Evolutionary conservation across 2,888 invertebrate species (phyloP), one percentile per base, ranked within the genome.

Genomic region (Chorisops tibialis): DNA sequence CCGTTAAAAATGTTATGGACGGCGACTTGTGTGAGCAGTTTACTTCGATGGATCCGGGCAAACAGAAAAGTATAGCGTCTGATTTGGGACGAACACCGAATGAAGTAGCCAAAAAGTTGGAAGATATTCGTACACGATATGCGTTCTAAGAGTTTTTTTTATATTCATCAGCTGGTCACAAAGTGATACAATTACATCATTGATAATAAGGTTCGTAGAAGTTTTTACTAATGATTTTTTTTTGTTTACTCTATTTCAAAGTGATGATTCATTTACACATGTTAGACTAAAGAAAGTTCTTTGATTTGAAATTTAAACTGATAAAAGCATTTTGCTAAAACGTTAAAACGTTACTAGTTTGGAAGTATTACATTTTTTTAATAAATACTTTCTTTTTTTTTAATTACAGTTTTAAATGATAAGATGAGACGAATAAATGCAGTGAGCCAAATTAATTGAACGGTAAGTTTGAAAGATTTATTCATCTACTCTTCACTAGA

Each of bases 1-100:
- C 99, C 37, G 93, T 96, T 35, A 96, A 96, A 88, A 96, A 95
- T 81, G 96, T 99, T 1, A 91, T 99, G 68, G 99, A 99, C 76
- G 99, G 99, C 3, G 99, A 99, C 79, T 82, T 99, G 50, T 99
- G 99, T 78, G 99, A 99, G 78, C 97, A 98, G 81, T 99, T 93
- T 80, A 96, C 96, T 76, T 94, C 96, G 0, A 84, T 99, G 72
- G 99, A 99, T 70, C 86, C 90, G 0, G 80, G 84, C 0, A 98
- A 97, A 77, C 99, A 99, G 77, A 96, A 95, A 72, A 89, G 90
- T 67, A 96, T 99, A 64, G 90, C 97, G 0, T 87, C 89, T 47
- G 97, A 98, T 77, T 83, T 99, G 71, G 98, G 97, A 75, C 85
- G 96, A 71, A 95, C 93, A 1, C 91, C 97, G 0, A 95, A 92